These are phyloP conservation scores for Phalacrocorax aristotelis DNA, from an alignment of 2,113 vertebrate species.

Conservation along the genomic window DNA sequence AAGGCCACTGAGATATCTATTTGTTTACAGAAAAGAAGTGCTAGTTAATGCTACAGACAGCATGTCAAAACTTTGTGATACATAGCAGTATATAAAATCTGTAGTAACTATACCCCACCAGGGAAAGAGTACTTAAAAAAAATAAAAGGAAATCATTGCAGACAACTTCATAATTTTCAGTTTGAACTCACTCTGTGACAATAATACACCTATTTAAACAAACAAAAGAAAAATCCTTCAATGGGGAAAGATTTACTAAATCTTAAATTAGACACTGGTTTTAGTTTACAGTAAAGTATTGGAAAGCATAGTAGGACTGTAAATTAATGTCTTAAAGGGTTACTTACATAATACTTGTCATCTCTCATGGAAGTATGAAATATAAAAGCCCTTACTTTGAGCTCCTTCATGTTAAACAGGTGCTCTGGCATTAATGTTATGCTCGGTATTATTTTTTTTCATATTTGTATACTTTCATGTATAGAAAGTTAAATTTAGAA, in stretches of 20 bases:
- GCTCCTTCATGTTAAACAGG: not conserved
- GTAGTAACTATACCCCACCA: not conserved
- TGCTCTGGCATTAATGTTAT: not conserved
- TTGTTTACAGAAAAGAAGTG: not conserved
- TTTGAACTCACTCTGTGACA: not conserved
- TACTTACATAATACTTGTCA: not conserved
- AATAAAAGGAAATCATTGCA: not conserved
- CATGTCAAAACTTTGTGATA: not conserved
- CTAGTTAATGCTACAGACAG: not conserved
- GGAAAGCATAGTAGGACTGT: not conserved
- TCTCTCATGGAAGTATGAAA: not conserved
- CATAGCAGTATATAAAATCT: not conserved
- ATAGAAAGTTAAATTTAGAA: not conserved
- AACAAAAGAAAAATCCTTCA: not conserved
- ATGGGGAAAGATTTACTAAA: not conserved
- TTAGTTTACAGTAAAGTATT: not conserved
- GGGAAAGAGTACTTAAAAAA: not conserved
- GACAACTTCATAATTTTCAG: not conserved
- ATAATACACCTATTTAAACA: not conserved
- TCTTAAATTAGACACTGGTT: not conserved
- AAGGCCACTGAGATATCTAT: not conserved
- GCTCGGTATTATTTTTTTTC: not conserved
- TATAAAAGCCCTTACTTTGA: not conserved
- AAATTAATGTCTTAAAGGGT: not conserved
- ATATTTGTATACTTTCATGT: not conserved